Base-by-base conservation (phyloP, 2,888 invertebrate species). In the Drosophila imparisetae region DNA sequence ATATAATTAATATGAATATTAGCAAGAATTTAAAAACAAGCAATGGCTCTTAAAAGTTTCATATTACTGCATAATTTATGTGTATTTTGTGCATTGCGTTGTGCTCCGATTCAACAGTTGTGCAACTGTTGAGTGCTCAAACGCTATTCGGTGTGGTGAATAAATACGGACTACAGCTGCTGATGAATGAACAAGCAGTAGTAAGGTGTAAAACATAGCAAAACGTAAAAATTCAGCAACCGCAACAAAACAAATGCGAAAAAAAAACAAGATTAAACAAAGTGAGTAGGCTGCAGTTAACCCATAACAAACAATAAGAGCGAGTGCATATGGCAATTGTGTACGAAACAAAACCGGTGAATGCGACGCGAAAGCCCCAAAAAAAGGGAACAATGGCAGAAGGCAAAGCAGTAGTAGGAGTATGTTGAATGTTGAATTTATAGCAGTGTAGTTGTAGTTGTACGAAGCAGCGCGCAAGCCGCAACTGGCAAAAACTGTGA, bases 101-200 rank as follows among this genome's bases (percentile, higher is more conserved):
- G 4, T 13, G 27, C 42, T 18, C 2, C 3, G 27, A 13, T 2
- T 42, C 29, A 54, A 4, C 61, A 15, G 77, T 11, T 75, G 24
- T 42, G 18, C 64, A 79, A 78, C 77, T 42, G 77, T 79, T 78
- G 63, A 54, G 66, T 6, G 8, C 15, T 38, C 1, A 21, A 32
- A 21, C 71, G 71, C 45, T 34, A 55, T 42, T 70, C n/a, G 58
- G 38, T 27, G 75, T 79, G 77, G 77, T 79, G 80, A 75, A 45
- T 66, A 21, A 57, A 15, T n/a, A 49, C 10, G 7, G 42, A 42
- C 72, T 66, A 73, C 83, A 86, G 86, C 83, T 84, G 78, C 82
- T 86, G 78, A 86, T 83, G 83, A 84, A 88, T 84, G 83, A 88
- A 87, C 83, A 60, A 65, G 75, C 72, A 86, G 78, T 83, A 83